These are phyloP conservation scores for Rhorus exstirpatorius DNA, from an alignment of 2,888 invertebrate species.

Conservation along the genomic window DNA sequence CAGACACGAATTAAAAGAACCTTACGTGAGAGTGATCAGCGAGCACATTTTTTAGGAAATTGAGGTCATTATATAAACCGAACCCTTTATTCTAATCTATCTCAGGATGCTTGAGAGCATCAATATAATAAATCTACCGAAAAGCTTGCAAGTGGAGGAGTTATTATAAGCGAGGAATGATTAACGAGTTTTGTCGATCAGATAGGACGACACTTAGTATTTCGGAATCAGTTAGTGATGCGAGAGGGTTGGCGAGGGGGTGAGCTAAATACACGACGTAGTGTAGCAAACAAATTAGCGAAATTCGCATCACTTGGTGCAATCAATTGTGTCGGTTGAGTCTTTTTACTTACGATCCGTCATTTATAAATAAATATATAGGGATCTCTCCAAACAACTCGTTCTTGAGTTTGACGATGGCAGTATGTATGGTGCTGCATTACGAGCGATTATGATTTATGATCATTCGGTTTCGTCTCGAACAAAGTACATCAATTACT, in stretches of 20 bases:
- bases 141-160: constrained; percentile 27
- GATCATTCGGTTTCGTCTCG: constrained; percentile 58
- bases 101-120: constrained; percentile 5
- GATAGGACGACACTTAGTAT: constrained; percentile 71
- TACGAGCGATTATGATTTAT: constrained; percentile 71
- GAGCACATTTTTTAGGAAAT: no score
- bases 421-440: no score
- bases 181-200: constrained; percentile 68
- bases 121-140: constrained; percentile 55
- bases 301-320: neutral
- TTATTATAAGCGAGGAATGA: constrained; percentile 69
- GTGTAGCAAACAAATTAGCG: constrained; percentile 6
- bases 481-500: constrained; percentile 72
- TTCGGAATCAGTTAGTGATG: constrained; percentile 70
- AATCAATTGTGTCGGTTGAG: neutral
- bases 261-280: neutral
- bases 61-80: no score
- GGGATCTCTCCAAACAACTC: constrained; percentile 52
- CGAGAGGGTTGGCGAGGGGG: constrained; percentile 10
- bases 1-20: no score
- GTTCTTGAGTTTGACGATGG: constrained; percentile 15
- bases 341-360: neutral
- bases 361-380: neutral
- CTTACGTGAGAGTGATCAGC: no score
- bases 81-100: neutral